Percentiles rank a stretch among this genome's conserved stretches.
Evolutionary conservation across 2,888 invertebrate genomes (phyloP).

Genomic region (Aporophyla lueneburgensis): DNA sequence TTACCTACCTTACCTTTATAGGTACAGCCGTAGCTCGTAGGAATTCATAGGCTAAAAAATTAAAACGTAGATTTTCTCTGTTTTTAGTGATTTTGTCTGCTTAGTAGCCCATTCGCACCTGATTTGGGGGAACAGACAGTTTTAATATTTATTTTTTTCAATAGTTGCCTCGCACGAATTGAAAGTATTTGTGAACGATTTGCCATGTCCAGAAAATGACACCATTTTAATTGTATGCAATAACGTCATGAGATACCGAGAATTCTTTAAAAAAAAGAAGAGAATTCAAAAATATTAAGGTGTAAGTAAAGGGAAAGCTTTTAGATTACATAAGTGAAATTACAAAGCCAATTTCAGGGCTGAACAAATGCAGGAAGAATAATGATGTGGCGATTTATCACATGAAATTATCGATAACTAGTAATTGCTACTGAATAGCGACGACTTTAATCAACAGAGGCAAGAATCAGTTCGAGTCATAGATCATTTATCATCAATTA

Average conservation of each 20-base stretch:
- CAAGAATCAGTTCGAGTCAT: conserved; percentile 24
- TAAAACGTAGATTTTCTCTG: background rate
- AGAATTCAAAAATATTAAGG: background rate
- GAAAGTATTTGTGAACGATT: too few relatives aligned
- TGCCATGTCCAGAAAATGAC: too few relatives aligned
- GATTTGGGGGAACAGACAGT: too few relatives aligned
- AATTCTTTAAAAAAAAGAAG: background rate
- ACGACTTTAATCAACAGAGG: conserved; percentile 8
- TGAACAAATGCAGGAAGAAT: background rate
- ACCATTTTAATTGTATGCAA: too few relatives aligned
- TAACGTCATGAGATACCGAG: background rate
- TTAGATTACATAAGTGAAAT: conserved; percentile 14
- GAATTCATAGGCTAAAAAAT: background rate
- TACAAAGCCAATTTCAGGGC: conserved; percentile 1
- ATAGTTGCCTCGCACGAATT: too few relatives aligned
- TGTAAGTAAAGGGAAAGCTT: background rate
- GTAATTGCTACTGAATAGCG: conserved; percentile 26
- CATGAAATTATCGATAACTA: conserved; percentile 4
- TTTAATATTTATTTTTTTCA: too few relatives aligned
- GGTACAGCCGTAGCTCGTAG: too few relatives aligned
- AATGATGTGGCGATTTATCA: conserved; percentile 17
- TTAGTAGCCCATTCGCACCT: too few relatives aligned
- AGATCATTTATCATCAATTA: conserved; percentile 49
- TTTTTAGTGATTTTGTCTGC: background rate
- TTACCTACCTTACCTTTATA: too few relatives aligned